A percentile compares a stretch with the other conserved stretches of the same genome.
These are phyloP conservation scores for Dasysyrphus tricinctus DNA, from an alignment of 2,888 invertebrate genomes.

Conservation along the genomic window DNA sequence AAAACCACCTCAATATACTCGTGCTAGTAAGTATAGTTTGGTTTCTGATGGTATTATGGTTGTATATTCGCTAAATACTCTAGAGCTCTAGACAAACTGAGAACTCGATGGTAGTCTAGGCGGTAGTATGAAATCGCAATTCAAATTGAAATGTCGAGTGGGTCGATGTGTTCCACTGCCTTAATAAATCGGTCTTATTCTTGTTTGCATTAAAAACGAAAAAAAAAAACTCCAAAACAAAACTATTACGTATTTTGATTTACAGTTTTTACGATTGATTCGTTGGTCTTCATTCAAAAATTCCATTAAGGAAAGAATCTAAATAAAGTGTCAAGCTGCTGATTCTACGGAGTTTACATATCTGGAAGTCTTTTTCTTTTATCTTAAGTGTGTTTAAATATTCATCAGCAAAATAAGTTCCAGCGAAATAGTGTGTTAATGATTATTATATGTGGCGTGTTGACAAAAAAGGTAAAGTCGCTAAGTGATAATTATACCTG, in stretches of 20 bases:
- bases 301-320: background rate
- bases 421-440: constrained; percentile 2
- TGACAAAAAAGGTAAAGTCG: background rate
- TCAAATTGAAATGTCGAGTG: constrained; percentile 68
- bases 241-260: constrained; percentile 12
- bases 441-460: constrained; percentile 18
- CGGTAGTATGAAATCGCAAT: constrained; percentile 55
- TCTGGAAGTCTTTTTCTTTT: background rate
- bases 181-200: constrained; percentile 23
- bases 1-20: background rate
- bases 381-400: background rate
- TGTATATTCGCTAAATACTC: constrained; percentile 28
- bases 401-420: constrained; percentile 7
- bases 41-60: constrained; percentile 10
- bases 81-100: constrained; percentile 30
- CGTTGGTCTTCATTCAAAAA: background rate
- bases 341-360: background rate
- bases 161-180: constrained; percentile 31
- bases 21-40: background rate
- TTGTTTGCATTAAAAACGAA: constrained; percentile 34
- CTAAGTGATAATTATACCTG: constrained; percentile 12
- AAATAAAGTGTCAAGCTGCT: background rate
- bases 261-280: background rate
- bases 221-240: constrained; percentile 25
- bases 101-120: constrained; percentile 17